Evolutionary conservation across 2,888 invertebrate species (phyloP).

Genomic region (Trisateles emortualis): DNA sequence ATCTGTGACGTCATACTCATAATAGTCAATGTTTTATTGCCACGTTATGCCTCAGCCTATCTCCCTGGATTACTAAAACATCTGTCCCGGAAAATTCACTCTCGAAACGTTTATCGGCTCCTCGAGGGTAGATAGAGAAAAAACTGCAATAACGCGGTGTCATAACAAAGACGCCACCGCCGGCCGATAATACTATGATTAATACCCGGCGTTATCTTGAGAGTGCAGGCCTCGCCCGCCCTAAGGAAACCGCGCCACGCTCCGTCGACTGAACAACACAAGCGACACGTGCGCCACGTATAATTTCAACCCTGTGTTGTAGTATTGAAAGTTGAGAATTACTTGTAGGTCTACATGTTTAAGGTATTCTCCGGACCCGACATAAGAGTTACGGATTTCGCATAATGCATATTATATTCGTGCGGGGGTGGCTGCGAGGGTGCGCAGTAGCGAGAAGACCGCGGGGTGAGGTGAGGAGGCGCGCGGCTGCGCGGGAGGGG

Average conservation of each 20-base stretch:
- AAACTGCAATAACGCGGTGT: conserved; percentile 86
- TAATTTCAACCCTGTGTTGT: conserved; percentile 31
- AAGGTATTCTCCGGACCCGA: conserved; percentile 78
- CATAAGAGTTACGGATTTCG: conserved; percentile 86
- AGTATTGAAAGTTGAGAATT: conserved; percentile 38
- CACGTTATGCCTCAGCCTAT: conserved; percentile 59
- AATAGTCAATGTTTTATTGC: conserved; percentile 78
- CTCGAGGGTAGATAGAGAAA: conserved; percentile 83
- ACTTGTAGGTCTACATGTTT: conserved; percentile 44
- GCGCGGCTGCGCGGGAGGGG: conserved; percentile 40
- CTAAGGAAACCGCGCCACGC: conserved; percentile 55
- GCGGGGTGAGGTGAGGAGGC: conserved; percentile 38
- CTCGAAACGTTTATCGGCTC: conserved; percentile 76
- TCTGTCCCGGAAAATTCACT: conserved; percentile 86
- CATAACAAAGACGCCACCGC: conserved; percentile 84
- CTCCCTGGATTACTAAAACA: conserved; percentile 79
- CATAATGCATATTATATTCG: conserved; percentile 87
- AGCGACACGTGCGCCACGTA: conserved; percentile 5
- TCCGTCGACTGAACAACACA: conserved; percentile 42
- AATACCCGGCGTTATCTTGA: conserved; percentile 85
- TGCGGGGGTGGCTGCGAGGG: conserved; percentile 63
- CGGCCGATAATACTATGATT: conserved; percentile 86
- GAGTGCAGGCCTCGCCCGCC: conserved; percentile 81
- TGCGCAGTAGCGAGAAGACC: conserved; percentile 47
- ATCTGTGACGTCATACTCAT: conserved; percentile 59